Evolutionary conservation across 2,888 invertebrate genomes (phyloP).

Genomic region (Aphidoletes aphidimyza): DNA sequence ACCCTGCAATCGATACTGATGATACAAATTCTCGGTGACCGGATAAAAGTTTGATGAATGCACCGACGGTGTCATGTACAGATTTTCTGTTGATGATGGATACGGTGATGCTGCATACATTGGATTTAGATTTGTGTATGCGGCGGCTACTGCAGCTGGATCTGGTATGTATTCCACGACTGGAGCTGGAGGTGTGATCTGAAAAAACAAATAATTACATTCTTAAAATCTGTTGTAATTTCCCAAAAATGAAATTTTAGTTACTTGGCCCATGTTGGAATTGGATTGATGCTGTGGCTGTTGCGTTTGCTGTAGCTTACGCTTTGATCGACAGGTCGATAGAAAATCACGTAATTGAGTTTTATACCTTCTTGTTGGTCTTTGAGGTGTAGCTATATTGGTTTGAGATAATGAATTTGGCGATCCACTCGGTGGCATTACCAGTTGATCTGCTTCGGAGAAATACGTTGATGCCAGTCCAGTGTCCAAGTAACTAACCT

Average conservation of each 20-base stretch:
- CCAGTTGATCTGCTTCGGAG: slow-evolving; percentile 84
- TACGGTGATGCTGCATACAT: slow-evolving; percentile 82
- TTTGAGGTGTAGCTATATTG: slow-evolving; percentile 76
- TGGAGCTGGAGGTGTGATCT: slow-evolving; percentile 64
- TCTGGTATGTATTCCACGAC: slow-evolving; percentile 68
- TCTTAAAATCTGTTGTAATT: not conserved
- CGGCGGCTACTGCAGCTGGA: slow-evolving; percentile 75
- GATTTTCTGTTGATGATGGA: slow-evolving; percentile 71
- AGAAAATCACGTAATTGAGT: slow-evolving; percentile 92
- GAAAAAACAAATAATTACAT: not conserved
- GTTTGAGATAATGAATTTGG: slow-evolving; percentile 70
- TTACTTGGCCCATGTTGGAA: slow-evolving; percentile 66
- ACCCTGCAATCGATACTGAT: slow-evolving; percentile 88
- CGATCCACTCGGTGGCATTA: slow-evolving; percentile 70
- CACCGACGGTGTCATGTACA: slow-evolving; percentile 68
- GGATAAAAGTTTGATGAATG: slow-evolving; percentile 78
- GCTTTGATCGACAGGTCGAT: slow-evolving; percentile 88
- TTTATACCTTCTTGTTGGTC: slow-evolving; percentile 90
- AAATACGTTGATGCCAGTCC: slow-evolving; percentile 91
- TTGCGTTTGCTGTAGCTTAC: slow-evolving; percentile 69
- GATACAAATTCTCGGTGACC: slow-evolving; percentile 87
- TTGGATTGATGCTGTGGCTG: slow-evolving; percentile 61
- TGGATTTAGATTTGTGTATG: slow-evolving; percentile 82
- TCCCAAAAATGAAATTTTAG: not conserved
- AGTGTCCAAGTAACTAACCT: slow-evolving; percentile 88